Conservation (phyloP, 2,888 invertebrate species). For the Tinea pellionella region DNA sequence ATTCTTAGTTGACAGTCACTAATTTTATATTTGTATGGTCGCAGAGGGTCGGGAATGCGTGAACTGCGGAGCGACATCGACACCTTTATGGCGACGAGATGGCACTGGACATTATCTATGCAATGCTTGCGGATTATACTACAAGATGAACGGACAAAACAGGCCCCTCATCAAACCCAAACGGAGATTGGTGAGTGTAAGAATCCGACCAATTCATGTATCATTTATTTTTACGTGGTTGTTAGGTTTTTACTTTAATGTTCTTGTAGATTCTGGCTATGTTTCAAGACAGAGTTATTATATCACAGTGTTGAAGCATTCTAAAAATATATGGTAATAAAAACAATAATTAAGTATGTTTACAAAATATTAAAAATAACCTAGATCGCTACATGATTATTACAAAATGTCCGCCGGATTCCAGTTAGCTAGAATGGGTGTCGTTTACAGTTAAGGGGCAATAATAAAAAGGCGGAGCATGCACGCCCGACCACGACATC, state of each 20-base stretch:
- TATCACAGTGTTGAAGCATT: background rate
- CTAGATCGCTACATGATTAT: background rate
- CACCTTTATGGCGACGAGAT: slow-evolving; percentile 97
- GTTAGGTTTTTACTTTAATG: background rate
- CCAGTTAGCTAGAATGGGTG: slow-evolving; percentile 40
- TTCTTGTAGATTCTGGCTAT: background rate
- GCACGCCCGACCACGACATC: slow-evolving; percentile 53
- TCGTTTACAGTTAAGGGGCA: slow-evolving; percentile 65
- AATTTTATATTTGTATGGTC: slow-evolving; percentile 21
- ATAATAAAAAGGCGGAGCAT: slow-evolving; percentile 64
- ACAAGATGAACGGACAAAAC: slow-evolving; percentile 99
- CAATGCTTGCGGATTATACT: slow-evolving; percentile 99
- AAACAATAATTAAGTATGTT: background rate
- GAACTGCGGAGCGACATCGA: slow-evolving; percentile 98
- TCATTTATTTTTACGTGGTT: slow-evolving; percentile 3
- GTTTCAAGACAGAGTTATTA: no score
- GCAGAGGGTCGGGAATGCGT: slow-evolving; percentile 97
- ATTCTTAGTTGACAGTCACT: no score
- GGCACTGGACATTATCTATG: slow-evolving; percentile 98
- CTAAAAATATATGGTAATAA: background rate
- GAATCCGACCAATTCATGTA: slow-evolving; percentile 63
- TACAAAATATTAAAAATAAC: background rate
- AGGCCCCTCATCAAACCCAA: slow-evolving; percentile 99
- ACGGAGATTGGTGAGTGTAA: slow-evolving; percentile 97
- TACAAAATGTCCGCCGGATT: slow-evolving; percentile 10